Evolutionary conservation across 2,797 vertebrate genomes (phyloP).

Genomic region (Merluccius polli): DNA sequence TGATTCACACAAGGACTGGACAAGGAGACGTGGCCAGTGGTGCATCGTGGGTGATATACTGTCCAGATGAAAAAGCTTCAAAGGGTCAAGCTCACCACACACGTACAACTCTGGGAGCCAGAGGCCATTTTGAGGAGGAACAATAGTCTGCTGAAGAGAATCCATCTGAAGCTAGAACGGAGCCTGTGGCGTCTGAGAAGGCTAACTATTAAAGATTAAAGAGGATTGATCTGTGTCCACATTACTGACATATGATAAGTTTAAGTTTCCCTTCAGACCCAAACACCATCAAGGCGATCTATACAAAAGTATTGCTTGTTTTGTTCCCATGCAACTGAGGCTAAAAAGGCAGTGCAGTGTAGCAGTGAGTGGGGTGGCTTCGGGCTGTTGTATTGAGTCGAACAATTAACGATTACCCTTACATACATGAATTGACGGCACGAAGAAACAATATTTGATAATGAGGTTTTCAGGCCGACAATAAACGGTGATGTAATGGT

Average conservation of each 20-base stretch:
- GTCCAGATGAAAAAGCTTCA: not conserved
- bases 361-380: no score
- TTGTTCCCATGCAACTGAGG: not conserved
- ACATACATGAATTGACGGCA: not conserved
- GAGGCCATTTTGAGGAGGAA: constrained; percentile 60
- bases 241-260: not conserved
- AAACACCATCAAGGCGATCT: not conserved
- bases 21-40: constrained; percentile 1
- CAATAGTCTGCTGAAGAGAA: constrained; percentile 53
- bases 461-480: not conserved
- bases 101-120: constrained; percentile 54
- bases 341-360: not conserved
- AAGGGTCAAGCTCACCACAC: constrained; percentile 26
- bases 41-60: constrained; percentile 13
- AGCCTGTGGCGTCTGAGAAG: constrained; percentile 31
- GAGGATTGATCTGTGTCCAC: constrained; percentile 42
- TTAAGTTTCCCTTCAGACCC: not conserved
- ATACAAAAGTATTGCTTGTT: not conserved
- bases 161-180: constrained; percentile 39
- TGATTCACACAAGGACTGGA: not conserved
- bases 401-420: not conserved
- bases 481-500: not conserved
- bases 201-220: constrained; percentile 29
- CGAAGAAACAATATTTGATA: not conserved
- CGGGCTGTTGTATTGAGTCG: not conserved